Base-by-base conservation (phyloP, 2,113 vertebrate genomes). In the Microtus oregoni region DNA sequence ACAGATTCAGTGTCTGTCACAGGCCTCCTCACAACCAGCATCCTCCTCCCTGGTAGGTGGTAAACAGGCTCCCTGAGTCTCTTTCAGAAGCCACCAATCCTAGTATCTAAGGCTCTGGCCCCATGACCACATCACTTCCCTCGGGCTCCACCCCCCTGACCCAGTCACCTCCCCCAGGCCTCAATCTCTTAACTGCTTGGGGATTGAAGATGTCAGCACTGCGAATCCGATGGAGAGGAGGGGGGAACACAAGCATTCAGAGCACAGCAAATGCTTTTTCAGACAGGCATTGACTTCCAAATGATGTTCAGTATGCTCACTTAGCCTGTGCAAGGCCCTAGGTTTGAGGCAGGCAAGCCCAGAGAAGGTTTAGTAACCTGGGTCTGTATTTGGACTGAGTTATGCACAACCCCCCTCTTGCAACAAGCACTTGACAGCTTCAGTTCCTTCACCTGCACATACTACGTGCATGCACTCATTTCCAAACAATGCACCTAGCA, bases 11-110 rank as follows among this genome's bases (percentile, higher is more conserved):
- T 24, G 61, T 26, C 20, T 22, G 50, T 10, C 5, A 5, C 15
- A 38, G 55, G 19, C 3, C 15, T 61, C 3, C 26, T 38, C 38
- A 1, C 7, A 12, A 1, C 24, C 22, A 15, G 5, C 30, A 7
- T 72, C 10, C 15, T 5, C 11, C 26, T 35, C 2, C 32, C 0
- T 10, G 47, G n/a, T 26, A 20, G 26, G 32, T 35, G 79, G 44
- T 8, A 72, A 24, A 72, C 73, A 50, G 35, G 73, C 17, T 86
- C 63, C 76, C 47, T 7, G 61, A 6, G 28, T 61, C n/a, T 75
- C 44, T 28, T 44, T 70, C 4, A 19, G 9, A 50, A 63, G 63
- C 15, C 19, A 52, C 5, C 30, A 50, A 38, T 44, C 38, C 50
- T n/a, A 13, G 19, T 68, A 24, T 38, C 12, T 67, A 68, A 85